Conservation (phyloP, 2,888 invertebrate species). For the Buathra laborator region DNA sequence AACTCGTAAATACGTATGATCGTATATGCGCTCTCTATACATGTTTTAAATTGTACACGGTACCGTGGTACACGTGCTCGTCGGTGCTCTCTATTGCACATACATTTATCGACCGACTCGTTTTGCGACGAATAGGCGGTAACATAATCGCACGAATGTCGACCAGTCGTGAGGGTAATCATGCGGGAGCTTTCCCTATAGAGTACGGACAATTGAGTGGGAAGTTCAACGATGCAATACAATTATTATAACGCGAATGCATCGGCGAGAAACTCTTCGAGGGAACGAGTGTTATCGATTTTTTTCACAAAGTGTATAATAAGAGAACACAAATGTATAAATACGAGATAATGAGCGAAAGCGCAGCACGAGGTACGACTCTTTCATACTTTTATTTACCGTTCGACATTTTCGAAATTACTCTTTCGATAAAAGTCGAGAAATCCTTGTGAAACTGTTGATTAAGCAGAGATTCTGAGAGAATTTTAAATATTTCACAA, state of each 20-base stretch:
- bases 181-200: slow-evolving; percentile 62
- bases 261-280: slow-evolving; percentile 19
- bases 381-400: slow-evolving; percentile 13
- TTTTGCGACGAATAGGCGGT: slow-evolving; percentile 48
- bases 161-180: slow-evolving; percentile 66
- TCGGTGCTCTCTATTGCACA: slow-evolving; percentile 18
- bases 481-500: no score
- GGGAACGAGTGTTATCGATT: slow-evolving; percentile 41
- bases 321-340: slow-evolving; percentile 3
- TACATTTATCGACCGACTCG: slow-evolving; percentile 59
- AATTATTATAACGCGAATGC: slow-evolving; percentile 58
- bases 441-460: no score
- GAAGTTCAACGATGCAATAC: slow-evolving; percentile 66
- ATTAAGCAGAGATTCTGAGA: no score
- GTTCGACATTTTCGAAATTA: no score
- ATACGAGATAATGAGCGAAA: neutral
- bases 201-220: slow-evolving; percentile 64
- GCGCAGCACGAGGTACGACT: neutral
- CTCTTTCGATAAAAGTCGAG: no score
- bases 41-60: slow-evolving; percentile 30
- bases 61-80: slow-evolving; percentile 21
- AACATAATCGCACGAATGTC: slow-evolving; percentile 63
- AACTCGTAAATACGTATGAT: slow-evolving; percentile 38
- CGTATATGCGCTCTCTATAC: slow-evolving; percentile 26
- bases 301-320: slow-evolving; percentile 23